Evolutionary conservation across 1,140 invertebrate genomes (phyloP), one percentile per base, ranked within the genome.

Genomic region (Drosophila willistoni): DNA sequence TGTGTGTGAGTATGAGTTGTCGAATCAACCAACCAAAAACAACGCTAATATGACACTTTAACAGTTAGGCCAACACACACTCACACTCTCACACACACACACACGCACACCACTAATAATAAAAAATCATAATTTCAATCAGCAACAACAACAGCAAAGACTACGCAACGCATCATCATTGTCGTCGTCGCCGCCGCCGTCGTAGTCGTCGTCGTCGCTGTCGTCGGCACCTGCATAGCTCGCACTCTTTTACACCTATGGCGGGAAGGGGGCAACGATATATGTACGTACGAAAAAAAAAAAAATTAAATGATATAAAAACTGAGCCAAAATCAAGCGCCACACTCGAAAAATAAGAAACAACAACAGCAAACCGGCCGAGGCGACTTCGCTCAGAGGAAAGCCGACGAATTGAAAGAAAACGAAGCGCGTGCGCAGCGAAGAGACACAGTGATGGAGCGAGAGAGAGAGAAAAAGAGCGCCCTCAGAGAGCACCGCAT

Each of bases 91-190:
- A 60, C 63, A 51, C 54, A 29, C 56, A 25, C 44, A 70, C 73
- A 66, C 67, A 71, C 78, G 75, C 69, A 68, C 84, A 87, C 77
- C 80, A 89, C 84, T 89, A 87, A 87, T 87, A 83, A 87, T 84
- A 87, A 89, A 87, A 87, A 87, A 87, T 87, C 84, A 87, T 89
- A 89, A 89, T 90, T 90, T 89, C 84, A 89, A 89, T 89, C 85
- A 84, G 79, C 73, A 71, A 61, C 86, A 79, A 80, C 36, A 68
- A 63, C 63, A 69, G 44, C 66, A 69, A 64, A 57, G 64, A 56
- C 33, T 34, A 56, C 63, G 71, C 77, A 69, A 60, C 66, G 65
- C 59, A 67, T 36, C 63, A 60, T 22, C 12, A 57, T 57, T 36
- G n/a, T 54, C 9, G 33, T 44, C n/a, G 33, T 17, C 41, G 70